Conservation (phyloP, 2,113 vertebrate genomes). For the Chitala chitala region DNA sequence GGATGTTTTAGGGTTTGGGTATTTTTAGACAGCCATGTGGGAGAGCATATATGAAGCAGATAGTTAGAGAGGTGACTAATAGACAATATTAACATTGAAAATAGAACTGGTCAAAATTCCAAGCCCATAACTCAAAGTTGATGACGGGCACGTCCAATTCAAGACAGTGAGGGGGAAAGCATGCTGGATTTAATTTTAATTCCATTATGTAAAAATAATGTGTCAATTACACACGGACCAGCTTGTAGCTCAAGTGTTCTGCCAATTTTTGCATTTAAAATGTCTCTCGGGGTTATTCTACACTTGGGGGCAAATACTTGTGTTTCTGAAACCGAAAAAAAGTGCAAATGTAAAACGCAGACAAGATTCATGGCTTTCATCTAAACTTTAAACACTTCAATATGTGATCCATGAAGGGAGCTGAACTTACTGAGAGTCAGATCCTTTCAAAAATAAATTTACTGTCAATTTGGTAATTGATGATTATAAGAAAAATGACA, state of each 20-base stretch:
- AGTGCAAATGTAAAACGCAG: constrained; percentile 63
- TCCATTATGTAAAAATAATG: constrained; percentile 34
- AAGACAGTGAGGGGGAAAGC: constrained; percentile 46
- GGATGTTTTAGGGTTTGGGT: constrained; percentile 55
- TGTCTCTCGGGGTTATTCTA: constrained; percentile 42
- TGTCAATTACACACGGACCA: constrained; percentile 36
- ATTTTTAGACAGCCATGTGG: constrained; percentile 54
- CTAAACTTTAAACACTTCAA: constrained; percentile 32
- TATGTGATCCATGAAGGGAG: constrained; percentile 32
- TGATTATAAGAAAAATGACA: background rate
- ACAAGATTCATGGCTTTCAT: constrained; percentile 36
- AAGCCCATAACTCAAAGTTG: constrained; percentile 3
- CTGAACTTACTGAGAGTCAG: constrained; percentile 5
- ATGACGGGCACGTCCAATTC: constrained; percentile 41
- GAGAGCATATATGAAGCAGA: background rate
- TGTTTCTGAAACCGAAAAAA: constrained; percentile 49
- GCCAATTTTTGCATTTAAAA: constrained; percentile 32
- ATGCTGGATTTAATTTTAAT: constrained; percentile 40
- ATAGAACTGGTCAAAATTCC: constrained; percentile 1
- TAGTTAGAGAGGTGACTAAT: constrained; percentile 15
- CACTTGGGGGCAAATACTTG: constrained; percentile 54
- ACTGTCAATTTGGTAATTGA: background rate
- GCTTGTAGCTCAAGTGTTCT: constrained; percentile 35
- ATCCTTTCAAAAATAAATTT: constrained; percentile 5
- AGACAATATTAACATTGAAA: constrained; percentile 1